These are phyloP conservation scores for Balearica regulorum DNA, from an alignment of 2,797 vertebrate genomes.

Conservation along the genomic window DNA sequence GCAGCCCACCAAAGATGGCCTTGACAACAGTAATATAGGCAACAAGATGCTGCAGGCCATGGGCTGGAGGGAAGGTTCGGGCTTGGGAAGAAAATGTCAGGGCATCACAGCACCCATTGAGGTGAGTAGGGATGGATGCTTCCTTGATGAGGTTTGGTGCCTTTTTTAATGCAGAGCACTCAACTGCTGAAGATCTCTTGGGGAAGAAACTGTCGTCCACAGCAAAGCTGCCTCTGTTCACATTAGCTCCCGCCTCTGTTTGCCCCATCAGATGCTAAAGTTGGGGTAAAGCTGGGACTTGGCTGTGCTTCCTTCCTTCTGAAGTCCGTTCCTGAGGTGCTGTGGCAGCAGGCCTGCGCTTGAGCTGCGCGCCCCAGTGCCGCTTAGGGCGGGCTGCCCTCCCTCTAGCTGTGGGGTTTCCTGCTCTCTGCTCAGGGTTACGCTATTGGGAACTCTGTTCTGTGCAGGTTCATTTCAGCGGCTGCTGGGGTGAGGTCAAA, in stretches of 20 bases:
- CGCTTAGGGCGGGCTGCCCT: not conserved
- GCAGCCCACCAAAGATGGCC: constrained; percentile 96
- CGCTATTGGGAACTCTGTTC: accelerated
- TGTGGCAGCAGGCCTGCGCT: no score
- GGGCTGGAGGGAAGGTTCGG: constrained; percentile 98
- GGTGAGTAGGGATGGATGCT: constrained; percentile 67
- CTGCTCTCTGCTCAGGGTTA: not conserved
- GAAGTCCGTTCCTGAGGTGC: not conserved
- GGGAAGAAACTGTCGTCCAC: not conserved
- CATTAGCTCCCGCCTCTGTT: accelerated
- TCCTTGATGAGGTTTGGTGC: not conserved
- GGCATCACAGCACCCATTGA: constrained; percentile 97
- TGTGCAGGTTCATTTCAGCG: not conserved
- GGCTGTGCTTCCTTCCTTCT: not conserved
- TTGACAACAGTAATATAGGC: constrained; percentile 97
- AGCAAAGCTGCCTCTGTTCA: not conserved
- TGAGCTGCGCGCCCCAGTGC: accelerated
- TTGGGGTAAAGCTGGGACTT: not conserved
- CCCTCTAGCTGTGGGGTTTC: not conserved
- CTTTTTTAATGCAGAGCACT: not conserved
- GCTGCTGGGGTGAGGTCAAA: not conserved
- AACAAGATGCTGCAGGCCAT: constrained; percentile 99
- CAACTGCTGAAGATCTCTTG: not conserved
- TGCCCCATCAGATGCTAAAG: accelerated
- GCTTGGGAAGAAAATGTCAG: constrained; percentile 94